Percentiles rank a stretch among this genome's conserved stretches.
phyloP scores from a whole-genome alignment of 2,113 vertebrate species.

The Castor canadensis region DNA sequence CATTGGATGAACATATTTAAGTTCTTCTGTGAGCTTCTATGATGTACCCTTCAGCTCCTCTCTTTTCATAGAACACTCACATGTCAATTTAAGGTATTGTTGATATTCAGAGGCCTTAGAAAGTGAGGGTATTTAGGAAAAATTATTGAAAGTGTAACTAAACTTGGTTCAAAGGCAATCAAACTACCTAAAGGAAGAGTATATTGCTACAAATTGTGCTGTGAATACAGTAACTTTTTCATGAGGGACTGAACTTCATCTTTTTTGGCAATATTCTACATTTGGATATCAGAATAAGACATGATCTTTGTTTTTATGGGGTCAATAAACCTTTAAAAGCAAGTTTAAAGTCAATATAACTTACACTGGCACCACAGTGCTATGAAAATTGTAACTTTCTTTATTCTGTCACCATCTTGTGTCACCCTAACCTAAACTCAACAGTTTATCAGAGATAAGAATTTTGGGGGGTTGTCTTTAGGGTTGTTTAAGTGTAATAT shows the following conservation, averaged over 20 bases:
- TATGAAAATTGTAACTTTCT: neutral
- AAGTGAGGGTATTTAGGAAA: neutral
- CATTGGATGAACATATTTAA: neutral
- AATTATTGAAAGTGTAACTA: neutral
- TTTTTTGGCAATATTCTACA: neutral
- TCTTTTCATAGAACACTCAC: neutral
- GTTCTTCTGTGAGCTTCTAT: neutral
- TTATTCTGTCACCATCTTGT: neutral
- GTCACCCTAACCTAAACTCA: neutral
- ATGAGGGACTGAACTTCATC: neutral
- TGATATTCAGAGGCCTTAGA: neutral
- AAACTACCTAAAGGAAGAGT: neutral
- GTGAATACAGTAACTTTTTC: neutral
- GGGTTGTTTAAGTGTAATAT: no score
- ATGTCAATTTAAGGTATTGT: neutral
- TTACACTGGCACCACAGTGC: neutral
- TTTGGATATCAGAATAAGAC: neutral
- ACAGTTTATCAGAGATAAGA: no score
- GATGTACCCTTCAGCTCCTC: neutral
- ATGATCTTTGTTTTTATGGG: neutral
- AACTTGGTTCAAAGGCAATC: neutral
- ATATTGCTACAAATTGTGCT: neutral
- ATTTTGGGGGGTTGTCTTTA: no score
- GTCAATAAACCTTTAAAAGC: neutral
- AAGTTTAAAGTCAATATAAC: neutral